Evolutionary conservation across 2,113 vertebrate genomes (phyloP).

Genomic region (Chaetops frenatus): DNA sequence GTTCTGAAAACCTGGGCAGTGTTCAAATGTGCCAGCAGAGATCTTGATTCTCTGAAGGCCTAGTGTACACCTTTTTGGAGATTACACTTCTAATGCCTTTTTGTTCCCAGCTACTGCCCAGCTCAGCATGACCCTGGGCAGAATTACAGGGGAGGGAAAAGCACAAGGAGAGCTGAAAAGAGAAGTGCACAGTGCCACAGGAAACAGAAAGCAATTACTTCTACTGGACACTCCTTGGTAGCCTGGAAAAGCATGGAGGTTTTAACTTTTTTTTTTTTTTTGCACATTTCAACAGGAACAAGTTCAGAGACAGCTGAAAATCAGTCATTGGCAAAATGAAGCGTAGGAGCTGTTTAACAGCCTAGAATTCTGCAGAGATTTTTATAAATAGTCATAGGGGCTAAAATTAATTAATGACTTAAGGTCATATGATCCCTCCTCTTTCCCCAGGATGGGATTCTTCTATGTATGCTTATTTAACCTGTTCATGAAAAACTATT

Average conservation of each 20-base stretch:
- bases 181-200: rapidly evolving
- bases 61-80: background rate
- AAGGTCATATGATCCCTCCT: background rate
- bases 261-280: no score
- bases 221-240: background rate
- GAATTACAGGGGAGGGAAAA: background rate
- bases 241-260: background rate
- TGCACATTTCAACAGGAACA: background rate
- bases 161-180: background rate
- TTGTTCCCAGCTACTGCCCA: background rate
- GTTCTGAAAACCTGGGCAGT: background rate
- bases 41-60: background rate
- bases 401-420: background rate
- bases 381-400: background rate
- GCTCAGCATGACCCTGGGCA: background rate
- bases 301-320: background rate
- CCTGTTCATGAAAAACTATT: background rate
- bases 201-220: background rate
- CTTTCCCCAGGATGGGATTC: background rate
- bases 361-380: background rate
- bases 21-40: background rate
- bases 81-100: background rate
- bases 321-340: background rate
- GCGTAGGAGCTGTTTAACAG: background rate
- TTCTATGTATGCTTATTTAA: background rate